Evolutionary conservation across 1,140 invertebrate genomes (phyloP), one percentile per base, ranked within the genome.

Genomic region (Kradibia gibbosae): DNA sequence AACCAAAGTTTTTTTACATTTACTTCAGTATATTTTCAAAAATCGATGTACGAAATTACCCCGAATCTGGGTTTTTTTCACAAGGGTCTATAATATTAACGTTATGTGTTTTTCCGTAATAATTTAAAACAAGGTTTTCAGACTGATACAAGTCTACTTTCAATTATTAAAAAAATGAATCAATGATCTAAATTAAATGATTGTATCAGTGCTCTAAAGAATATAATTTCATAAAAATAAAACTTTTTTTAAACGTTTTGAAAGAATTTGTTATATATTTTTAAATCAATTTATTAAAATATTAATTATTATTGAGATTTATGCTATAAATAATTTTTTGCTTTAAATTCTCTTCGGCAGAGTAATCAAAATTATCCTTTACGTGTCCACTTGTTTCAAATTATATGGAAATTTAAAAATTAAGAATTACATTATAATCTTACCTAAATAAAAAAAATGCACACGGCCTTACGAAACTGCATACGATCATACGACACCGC

Each of bases 381-480:
- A 57, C 55, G 3, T 34, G 57, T 65, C 4, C 3, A 34, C 42
- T 70, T n/a, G 67, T 45, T 42, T 70, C 11, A 42, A 45, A 45
- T 70, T 70, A 4, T 70, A 4, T 45, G 11, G 10, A 48, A 72
- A 72, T 28, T 25, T 22, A 72, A 67, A 67, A 39, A 67, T 67
- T 67, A 67, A 22, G 11, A 67, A 67, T 39, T 67, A 67, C 62
- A 67, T 36, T 80, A 3, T 62, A 20, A 57, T 74, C 28, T 50
- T 45, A 39, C 3, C 45, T 8, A 39, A 50, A 42, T 42, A 62
- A 80, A 80, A 8, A 57, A 34, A 65, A 55, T 28, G 45, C 71
- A 65, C 71, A 53, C 34, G 70, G 62, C 25, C 65, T 80, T n/a
- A 36, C 25, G 55, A 80, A 8, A 80, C 78, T 80, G 70, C 78